Percentiles rank a stretch among this genome's conserved stretches.
Evolutionary conservation across 1,140 invertebrate species (phyloP).

Genomic region (Trichoplusia ni): DNA sequence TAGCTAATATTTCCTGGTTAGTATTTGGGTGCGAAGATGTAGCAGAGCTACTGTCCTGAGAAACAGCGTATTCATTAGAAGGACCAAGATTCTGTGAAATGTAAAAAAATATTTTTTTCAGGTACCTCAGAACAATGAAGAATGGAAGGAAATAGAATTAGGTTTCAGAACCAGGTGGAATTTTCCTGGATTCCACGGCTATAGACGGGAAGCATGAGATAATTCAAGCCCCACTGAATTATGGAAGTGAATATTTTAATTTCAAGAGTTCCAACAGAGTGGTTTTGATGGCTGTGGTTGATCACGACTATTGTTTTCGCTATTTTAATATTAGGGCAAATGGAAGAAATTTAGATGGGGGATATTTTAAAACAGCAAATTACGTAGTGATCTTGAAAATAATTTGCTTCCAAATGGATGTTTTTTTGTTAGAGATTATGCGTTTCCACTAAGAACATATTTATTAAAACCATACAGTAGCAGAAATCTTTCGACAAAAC

Average conservation of each 20-base stretch:
- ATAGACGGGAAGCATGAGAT: background rate
- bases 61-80: background rate
- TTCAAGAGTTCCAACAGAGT: background rate
- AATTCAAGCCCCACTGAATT: background rate
- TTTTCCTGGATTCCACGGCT: background rate
- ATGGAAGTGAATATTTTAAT: background rate
- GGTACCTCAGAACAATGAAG: background rate
- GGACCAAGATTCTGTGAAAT: constrained; percentile 1
- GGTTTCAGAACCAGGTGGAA: background rate
- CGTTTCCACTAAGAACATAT: no score
- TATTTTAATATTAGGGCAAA: background rate
- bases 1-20: background rate
- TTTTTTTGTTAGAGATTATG: background rate
- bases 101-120: background rate
- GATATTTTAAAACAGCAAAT: background rate
- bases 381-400: background rate
- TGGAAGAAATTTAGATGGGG: background rate
- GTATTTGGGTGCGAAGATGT: constrained; percentile 4
- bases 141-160: background rate
- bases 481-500: no score
- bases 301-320: background rate
- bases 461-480: no score
- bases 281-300: background rate
- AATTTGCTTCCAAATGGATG: background rate
- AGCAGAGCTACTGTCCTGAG: background rate